phyloP scores from a whole-genome alignment of 37 sponge, comb jelly and placozoan species.

The Theonella swinhoei region DNA sequence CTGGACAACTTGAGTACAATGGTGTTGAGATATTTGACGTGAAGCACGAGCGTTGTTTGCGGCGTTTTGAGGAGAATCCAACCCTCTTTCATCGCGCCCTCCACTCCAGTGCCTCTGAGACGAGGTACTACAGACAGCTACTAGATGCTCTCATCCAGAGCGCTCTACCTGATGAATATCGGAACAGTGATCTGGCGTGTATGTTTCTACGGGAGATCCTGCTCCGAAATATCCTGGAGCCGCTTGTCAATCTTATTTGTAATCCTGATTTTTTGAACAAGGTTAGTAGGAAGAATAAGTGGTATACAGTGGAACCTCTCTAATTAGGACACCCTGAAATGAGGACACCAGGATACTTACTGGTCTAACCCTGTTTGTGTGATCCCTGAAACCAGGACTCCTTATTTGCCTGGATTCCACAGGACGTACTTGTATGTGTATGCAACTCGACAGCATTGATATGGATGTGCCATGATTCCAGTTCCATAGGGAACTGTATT shows the following conservation, averaged over 20 bases:
- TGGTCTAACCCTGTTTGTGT: no score
- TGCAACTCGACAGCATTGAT: no score
- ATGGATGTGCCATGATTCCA: no score
- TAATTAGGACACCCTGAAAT: no score
- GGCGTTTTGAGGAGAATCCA: conserved; percentile 50
- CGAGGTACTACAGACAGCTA: conserved; percentile 32
- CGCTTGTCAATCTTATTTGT: conserved; percentile 53
- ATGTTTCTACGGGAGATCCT: conserved; percentile 72
- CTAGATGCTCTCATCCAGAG: conserved; percentile 57
- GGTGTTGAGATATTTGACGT: conserved; percentile 48
- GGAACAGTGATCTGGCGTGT: conserved; percentile 40
- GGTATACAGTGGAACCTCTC: no score
- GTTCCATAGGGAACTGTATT: no score
- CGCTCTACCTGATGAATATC: conserved; percentile 54
- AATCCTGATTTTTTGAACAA: conserved; percentile 67
- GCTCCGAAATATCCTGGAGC: conserved; percentile 32
- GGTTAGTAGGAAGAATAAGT: background rate
- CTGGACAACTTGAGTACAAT: conserved; percentile 21
- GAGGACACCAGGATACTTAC: no score
- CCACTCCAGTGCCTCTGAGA: conserved; percentile 24
- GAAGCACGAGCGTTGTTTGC: conserved; percentile 28
- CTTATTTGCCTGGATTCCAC: no score
- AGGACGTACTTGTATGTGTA: no score
- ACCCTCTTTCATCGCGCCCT: conserved; percentile 49
- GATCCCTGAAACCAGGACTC: no score